Evolutionary conservation across 2,888 invertebrate species (phyloP).

Genomic region (Sialis lutaria): DNA sequence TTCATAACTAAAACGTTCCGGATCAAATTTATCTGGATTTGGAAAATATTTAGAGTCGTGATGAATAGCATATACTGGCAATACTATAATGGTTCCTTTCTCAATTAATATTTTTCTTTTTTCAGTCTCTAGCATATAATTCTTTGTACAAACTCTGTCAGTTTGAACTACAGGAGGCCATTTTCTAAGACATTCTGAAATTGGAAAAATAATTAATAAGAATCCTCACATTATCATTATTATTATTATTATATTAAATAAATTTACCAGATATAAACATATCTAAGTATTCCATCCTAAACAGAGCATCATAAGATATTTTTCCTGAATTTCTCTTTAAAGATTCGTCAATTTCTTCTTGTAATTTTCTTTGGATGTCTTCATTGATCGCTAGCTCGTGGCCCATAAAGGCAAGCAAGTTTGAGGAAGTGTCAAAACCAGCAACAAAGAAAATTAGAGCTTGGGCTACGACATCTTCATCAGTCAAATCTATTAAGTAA

Average conservation of each 20-base stretch:
- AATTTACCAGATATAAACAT: background rate
- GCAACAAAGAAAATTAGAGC: background rate
- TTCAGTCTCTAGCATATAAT: background rate
- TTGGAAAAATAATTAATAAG: background rate
- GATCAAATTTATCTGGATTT: background rate
- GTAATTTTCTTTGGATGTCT: background rate
- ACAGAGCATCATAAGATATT: background rate
- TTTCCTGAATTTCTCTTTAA: background rate
- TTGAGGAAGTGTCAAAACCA: background rate
- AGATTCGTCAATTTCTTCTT: background rate
- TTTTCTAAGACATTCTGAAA: background rate
- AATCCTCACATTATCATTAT: background rate
- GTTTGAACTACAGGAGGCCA: background rate
- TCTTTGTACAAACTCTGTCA: background rate
- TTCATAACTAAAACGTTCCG: background rate
- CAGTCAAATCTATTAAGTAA: background rate
- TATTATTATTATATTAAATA: background rate
- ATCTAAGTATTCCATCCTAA: background rate
- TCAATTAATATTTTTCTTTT: background rate
- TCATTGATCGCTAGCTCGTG: background rate
- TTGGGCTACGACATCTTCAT: background rate
- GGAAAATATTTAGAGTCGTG: background rate
- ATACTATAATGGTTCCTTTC: background rate
- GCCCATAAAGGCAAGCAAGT: background rate
- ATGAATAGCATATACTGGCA: background rate